Evolutionary conservation across 2,797 vertebrate genomes (phyloP).

Genomic region (Salarias fasciatus): DNA sequence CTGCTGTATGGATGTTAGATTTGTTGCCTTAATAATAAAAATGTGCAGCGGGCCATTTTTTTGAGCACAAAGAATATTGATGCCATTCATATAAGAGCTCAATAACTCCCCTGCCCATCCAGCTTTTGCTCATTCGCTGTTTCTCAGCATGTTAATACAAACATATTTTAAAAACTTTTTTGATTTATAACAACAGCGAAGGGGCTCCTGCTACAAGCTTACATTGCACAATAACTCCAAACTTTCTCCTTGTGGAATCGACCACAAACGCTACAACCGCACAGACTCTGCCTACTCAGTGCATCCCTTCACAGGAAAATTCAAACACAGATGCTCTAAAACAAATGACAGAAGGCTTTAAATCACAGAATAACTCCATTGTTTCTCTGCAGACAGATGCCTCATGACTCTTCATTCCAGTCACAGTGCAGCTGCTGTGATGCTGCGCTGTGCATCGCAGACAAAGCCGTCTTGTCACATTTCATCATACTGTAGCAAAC

Average conservation of each 20-base stretch:
- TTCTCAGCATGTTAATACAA: background rate
- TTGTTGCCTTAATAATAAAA: background rate
- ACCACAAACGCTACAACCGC: too few species aligned
- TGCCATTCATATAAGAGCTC: background rate
- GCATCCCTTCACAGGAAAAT: too few species aligned
- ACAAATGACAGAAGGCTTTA: conserved; percentile 6
- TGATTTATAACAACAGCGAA: background rate
- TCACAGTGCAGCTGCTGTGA: conserved; percentile 1
- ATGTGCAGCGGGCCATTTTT: background rate
- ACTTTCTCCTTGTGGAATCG: too few species aligned
- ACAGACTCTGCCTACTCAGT: too few species aligned
- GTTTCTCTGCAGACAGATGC: conserved; percentile 17
- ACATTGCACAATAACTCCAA: too few species aligned
- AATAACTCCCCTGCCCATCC: background rate
- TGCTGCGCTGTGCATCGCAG: conserved; percentile 28
- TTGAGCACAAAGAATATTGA: background rate
- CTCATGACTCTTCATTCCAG: conserved; percentile 29
- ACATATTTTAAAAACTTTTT: background rate
- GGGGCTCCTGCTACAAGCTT: too few species aligned
- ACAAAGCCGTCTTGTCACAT: conserved; percentile 32
- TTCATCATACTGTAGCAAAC: conserved; percentile 42
- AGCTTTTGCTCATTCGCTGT: background rate
- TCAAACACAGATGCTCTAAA: background rate
- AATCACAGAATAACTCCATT: conserved; percentile 1
- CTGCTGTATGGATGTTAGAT: background rate